A percentile compares a stretch with the other conserved stretches of the same genome.
phyloP scores from a whole-genome alignment of 2,113 vertebrate species.

The Erythrocebus patas region DNA sequence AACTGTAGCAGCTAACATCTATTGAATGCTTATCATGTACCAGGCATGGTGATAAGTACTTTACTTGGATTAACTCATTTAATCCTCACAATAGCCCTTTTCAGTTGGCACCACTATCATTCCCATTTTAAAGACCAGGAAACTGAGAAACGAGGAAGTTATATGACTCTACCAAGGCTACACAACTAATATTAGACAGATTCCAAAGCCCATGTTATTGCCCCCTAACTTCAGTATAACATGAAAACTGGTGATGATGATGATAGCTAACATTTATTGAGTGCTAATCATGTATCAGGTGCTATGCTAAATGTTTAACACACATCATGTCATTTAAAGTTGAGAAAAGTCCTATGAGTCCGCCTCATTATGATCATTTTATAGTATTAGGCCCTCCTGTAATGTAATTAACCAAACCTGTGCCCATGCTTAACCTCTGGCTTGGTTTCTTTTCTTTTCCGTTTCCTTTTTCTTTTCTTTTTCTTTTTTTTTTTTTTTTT shows the following conservation, averaged over 20 bases:
- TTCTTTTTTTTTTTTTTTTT: rapidly evolving
- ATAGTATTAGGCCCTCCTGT: neutral
- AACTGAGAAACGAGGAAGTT: neutral
- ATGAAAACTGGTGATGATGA: neutral
- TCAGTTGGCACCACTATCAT: neutral
- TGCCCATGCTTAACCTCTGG: too few relatives aligned
- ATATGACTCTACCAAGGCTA: neutral
- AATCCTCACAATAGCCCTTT: neutral
- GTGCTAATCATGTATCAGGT: neutral
- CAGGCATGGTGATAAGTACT: neutral
- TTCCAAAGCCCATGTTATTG: neutral
- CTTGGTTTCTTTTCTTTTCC: too few relatives aligned
- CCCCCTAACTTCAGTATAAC: neutral
- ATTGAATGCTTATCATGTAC: neutral
- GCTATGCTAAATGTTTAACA: neutral
- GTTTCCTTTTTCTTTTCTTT: rapidly evolving
- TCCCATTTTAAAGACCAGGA: neutral
- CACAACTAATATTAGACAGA: neutral
- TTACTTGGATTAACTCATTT: constrained; percentile 17
- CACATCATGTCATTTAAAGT: neutral
- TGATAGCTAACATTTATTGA: neutral
- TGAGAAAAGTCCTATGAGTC: neutral
- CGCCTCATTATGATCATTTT: neutral
- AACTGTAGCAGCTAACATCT: neutral
- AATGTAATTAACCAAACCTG: neutral